Evolutionary conservation across 1,140 invertebrate genomes (phyloP).

Genomic region (Drosophila tani): DNA sequence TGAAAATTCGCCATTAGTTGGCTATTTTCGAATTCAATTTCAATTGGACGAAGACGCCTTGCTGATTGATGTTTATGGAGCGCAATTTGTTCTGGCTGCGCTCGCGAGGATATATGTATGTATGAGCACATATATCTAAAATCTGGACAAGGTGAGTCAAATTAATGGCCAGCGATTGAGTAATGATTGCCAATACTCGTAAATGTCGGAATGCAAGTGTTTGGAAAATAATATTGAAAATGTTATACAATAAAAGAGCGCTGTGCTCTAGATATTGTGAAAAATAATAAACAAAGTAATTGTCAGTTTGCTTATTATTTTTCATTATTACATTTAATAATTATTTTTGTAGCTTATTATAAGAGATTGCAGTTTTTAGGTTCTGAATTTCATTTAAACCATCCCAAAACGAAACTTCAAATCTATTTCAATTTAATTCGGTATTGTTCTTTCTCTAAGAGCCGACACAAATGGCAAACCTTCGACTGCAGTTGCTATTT

Average conservation of each 20-base stretch:
- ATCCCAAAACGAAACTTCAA: no score
- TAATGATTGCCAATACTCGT: slow-evolving; percentile 27
- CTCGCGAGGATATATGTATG: slow-evolving; percentile 16
- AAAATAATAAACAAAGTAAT: not conserved
- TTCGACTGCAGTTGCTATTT: not conserved
- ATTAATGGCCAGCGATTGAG: slow-evolving; percentile 32
- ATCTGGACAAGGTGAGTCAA: slow-evolving; percentile 35
- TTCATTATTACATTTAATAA: not conserved
- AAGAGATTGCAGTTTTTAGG: not conserved
- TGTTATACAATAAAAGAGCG: slow-evolving; percentile 3
- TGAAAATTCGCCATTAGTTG: slow-evolving; percentile 53
- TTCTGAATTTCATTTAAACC: no score
- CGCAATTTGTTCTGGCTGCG: slow-evolving; percentile 47
- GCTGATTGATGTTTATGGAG: slow-evolving; percentile 60
- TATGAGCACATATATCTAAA: slow-evolving; percentile 18
- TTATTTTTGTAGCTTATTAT: not conserved
- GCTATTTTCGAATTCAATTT: slow-evolving; percentile 43
- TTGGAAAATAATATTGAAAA: not conserved
- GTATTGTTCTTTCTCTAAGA: not conserved
- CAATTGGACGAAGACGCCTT: slow-evolving; percentile 30
- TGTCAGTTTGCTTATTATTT: not conserved
- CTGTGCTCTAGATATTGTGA: no score
- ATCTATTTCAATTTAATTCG: not conserved
- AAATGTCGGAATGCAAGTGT: slow-evolving; percentile 23
- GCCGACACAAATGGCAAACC: not conserved